Conservation (phyloP, 2,797 vertebrate species). For the Hemitrygon akajei region DNA sequence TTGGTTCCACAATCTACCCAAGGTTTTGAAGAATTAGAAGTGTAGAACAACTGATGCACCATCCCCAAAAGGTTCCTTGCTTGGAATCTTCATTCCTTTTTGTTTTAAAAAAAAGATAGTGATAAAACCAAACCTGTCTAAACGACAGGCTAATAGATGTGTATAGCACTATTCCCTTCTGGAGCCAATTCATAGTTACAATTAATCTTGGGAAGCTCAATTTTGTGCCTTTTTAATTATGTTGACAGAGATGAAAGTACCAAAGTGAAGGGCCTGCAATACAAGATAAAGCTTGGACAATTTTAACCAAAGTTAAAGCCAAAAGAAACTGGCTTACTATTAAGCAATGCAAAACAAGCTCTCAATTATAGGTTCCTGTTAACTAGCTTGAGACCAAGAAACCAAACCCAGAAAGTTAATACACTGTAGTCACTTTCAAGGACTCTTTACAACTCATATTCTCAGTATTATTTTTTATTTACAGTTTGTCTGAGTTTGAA, state of each 20-base stretch:
- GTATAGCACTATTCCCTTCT: neutral
- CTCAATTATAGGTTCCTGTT: too few relatives aligned
- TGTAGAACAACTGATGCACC: neutral
- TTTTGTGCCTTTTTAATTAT: neutral
- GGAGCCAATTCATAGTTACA: neutral
- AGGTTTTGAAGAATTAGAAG: neutral
- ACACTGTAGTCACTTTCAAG: too few relatives aligned
- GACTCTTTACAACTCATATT: too few relatives aligned
- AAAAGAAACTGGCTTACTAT: neutral
- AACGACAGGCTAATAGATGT: neutral
- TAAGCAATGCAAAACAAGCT: neutral
- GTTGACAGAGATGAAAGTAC: too few relatives aligned
- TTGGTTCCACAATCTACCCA: neutral
- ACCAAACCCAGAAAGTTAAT: too few relatives aligned
- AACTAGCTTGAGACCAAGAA: too few relatives aligned
- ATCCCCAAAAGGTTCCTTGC: too few relatives aligned
- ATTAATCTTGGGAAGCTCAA: neutral
- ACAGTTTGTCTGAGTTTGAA: too few relatives aligned
- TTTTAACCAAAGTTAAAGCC: neutral
- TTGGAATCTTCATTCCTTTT: neutral
- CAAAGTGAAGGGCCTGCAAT: neutral
- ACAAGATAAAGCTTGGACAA: neutral
- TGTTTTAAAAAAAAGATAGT: too few relatives aligned
- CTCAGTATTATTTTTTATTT: too few relatives aligned
- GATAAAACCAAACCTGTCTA: neutral